Evolutionary conservation across 1,140 invertebrate species (phyloP).

Genomic region (Dendroctonus ponderosae): DNA sequence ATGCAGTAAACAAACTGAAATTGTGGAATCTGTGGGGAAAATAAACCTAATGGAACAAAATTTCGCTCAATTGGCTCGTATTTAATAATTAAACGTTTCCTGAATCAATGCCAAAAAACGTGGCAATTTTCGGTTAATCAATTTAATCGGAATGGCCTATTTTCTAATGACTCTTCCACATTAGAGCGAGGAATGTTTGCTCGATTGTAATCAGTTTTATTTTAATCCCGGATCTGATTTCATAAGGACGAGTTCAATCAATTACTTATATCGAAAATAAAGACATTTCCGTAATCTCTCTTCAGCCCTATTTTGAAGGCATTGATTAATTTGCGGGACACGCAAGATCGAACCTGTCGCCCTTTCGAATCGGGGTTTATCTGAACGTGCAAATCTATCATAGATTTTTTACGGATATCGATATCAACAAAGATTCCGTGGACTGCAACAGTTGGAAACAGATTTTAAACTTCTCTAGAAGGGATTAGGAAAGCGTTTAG

Average conservation of each 20-base stretch:
- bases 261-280: conserved; percentile 35
- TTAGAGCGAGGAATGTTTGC: neutral
- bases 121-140: neutral
- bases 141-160: neutral
- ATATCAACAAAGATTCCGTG: too few species aligned
- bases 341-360: too few species aligned
- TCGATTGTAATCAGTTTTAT: too few species aligned
- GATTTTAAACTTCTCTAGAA: too few species aligned
- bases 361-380: too few species aligned
- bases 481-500: too few species aligned
- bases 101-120: conserved; percentile 3
- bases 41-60: too few species aligned
- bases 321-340: conserved; percentile 34
- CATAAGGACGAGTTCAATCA: conserved; percentile 26
- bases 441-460: too few species aligned
- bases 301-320: conserved; percentile 27
- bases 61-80: too few species aligned
- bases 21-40: too few species aligned
- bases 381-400: neutral
- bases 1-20: too few species aligned
- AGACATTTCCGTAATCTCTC: conserved; percentile 33
- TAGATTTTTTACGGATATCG: neutral
- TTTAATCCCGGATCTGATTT: neutral
- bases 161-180: neutral
- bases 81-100: too few species aligned